Evolutionary conservation across 1,140 invertebrate genomes (phyloP).

Genomic region (Aphaenogaster ashmeadi): DNA sequence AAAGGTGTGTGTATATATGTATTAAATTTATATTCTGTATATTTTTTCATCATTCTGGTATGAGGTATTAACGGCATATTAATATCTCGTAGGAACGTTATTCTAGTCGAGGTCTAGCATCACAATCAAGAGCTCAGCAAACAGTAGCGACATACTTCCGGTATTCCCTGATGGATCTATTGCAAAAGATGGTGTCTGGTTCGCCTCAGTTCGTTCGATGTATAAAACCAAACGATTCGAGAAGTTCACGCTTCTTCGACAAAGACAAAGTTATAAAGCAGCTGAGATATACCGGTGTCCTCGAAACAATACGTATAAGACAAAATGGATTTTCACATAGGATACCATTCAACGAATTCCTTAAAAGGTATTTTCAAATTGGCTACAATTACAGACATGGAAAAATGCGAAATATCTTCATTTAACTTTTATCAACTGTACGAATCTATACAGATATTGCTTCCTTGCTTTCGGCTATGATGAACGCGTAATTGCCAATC

Average conservation of each 20-base stretch:
- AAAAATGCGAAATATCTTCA: not conserved
- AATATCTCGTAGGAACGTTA: conserved; percentile 84
- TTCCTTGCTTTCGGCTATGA: conserved; percentile 93
- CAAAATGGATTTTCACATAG: conserved; percentile 94
- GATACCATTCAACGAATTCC: conserved; percentile 93
- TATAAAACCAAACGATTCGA: conserved; percentile 93
- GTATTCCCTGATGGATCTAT: conserved; percentile 94
- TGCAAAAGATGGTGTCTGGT: conserved; percentile 94
- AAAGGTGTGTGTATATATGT: conserved; percentile 75
- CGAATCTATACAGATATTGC: conserved; percentile 89
- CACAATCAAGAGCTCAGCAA: conserved; percentile 94
- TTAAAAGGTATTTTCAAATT: conserved; percentile 89
- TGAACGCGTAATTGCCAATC: conserved; percentile 90
- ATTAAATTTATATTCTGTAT: not conserved
- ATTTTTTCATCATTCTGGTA: not conserved
- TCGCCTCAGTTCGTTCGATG: conserved; percentile 95
- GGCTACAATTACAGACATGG: not conserved
- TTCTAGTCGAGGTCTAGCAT: conserved; percentile 90
- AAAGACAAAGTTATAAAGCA: conserved; percentile 92
- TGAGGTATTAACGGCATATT: not conserved
- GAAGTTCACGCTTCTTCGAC: conserved; percentile 91
- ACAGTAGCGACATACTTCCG: conserved; percentile 95
- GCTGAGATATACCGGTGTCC: conserved; percentile 93
- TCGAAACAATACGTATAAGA: conserved; percentile 94
- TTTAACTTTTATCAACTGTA: not conserved